phyloP scores from a whole-genome alignment of 1,140 invertebrate species.

The Musca vetustissima region DNA sequence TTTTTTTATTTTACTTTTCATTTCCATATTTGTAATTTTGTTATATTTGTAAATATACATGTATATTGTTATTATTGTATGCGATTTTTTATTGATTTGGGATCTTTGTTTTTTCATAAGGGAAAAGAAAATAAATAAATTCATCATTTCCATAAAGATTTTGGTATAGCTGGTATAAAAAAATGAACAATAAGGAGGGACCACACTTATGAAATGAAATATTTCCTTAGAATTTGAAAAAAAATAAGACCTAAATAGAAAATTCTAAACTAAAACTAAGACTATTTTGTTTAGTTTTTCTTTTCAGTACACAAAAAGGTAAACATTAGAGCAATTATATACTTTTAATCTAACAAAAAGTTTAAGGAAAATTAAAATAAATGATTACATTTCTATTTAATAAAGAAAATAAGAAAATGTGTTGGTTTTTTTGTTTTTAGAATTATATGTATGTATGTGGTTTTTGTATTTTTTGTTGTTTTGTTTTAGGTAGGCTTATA shows the following conservation, averaged over 20 bases:
- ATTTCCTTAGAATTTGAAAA: no score
- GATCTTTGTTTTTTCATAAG: no score
- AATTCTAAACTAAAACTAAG: neutral
- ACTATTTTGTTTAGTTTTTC: neutral
- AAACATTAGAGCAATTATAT: neutral
- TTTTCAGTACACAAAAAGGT: neutral
- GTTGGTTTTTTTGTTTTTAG: no score
- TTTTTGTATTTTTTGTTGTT: conserved; percentile 20
- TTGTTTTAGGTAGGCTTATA: conserved; percentile 19
- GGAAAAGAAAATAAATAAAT: no score
- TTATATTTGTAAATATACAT: conserved; percentile 1
- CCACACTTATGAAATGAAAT: no score
- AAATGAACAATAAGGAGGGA: no score
- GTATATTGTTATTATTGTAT: neutral
- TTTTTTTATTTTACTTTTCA: neutral
- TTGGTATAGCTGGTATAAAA: no score
- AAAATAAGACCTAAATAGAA: neutral
- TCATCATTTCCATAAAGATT: no score
- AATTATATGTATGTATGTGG: neutral
- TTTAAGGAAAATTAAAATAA: neutral
- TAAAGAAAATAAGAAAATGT: no score
- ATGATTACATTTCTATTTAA: no score
- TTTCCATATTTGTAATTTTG: neutral
- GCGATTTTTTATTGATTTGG: no score
- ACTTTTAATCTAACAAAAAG: no score